These are phyloP conservation scores for Rhipidura dahli DNA, from an alignment of 2,113 vertebrate species.

Conservation along the genomic window DNA sequence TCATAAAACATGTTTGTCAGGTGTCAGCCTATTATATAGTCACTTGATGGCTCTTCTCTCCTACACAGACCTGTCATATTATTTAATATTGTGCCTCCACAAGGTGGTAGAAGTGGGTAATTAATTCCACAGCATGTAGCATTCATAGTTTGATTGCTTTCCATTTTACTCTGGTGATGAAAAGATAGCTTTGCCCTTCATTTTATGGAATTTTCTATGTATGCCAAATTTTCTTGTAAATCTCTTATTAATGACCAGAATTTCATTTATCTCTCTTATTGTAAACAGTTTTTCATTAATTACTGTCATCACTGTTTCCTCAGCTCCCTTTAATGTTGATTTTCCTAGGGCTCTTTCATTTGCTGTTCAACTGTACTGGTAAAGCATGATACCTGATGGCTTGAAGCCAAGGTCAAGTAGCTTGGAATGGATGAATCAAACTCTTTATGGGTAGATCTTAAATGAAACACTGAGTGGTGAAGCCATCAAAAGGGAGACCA, in stretches of 20 bases:
- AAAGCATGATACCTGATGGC: background rate
- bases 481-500: constrained; percentile 10
- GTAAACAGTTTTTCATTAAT: background rate
- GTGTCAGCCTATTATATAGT: background rate
- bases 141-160: background rate
- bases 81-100: constrained; percentile 36
- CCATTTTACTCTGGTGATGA: background rate
- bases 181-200: background rate
- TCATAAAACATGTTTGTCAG: background rate
- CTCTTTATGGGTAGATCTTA: constrained; percentile 1
- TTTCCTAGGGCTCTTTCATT: background rate
- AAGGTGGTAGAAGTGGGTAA: constrained; percentile 64
- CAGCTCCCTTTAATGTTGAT: background rate
- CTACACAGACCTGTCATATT: background rate
- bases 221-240: background rate
- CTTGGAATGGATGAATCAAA: constrained; percentile 10
- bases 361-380: background rate
- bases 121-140: constrained; percentile 19
- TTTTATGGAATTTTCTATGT: background rate
- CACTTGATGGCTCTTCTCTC: background rate
- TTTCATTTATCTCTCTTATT: background rate
- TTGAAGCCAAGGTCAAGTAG: background rate
- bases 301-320: background rate
- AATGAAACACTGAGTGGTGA: constrained; percentile 3
- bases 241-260: background rate